A percentile compares a stretch with the other conserved stretches of the same genome.
phyloP scores from a whole-genome alignment of 2,888 invertebrate genomes.

The Meloe dianella region DNA sequence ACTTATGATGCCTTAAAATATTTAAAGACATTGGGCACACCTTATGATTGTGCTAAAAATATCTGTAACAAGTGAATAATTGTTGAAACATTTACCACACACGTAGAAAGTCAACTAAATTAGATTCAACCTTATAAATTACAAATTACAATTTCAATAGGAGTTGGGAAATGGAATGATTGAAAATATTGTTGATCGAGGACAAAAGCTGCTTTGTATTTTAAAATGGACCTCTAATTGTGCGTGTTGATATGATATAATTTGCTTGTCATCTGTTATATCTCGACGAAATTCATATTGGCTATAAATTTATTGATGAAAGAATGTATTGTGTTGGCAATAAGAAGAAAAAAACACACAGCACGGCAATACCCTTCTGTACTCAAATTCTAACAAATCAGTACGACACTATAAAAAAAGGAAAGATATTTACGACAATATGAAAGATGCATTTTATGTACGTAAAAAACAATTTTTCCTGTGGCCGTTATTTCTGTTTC shows the following conservation, averaged over 20 bases:
- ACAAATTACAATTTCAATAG: constrained; percentile 29
- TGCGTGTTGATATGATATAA: constrained; percentile 25
- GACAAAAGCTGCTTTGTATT: constrained; percentile 26
- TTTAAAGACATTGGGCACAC: constrained; percentile 6
- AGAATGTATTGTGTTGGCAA: neutral
- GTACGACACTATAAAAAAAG: neutral
- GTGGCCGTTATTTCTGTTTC: neutral
- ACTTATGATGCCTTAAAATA: constrained; percentile 6
- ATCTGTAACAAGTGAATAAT: constrained; percentile 28
- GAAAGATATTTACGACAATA: neutral
- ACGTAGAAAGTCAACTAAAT: constrained; percentile 30
- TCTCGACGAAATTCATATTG: constrained; percentile 24
- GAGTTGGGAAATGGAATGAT: constrained; percentile 32
- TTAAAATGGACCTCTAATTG: constrained; percentile 27
- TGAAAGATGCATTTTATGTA: neutral
- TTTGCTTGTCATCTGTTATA: constrained; percentile 33
- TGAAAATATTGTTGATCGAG: constrained; percentile 29
- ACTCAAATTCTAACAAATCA: neutral
- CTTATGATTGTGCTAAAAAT: constrained; percentile 29
- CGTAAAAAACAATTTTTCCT: neutral
- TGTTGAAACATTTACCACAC: constrained; percentile 31
- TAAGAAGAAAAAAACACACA: neutral
- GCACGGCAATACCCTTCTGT: neutral
- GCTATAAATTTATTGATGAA: constrained; percentile 9
- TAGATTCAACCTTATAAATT: constrained; percentile 33